Conservation (phyloP, 1,140 invertebrate genomes). For the Bombus superbus region DNA sequence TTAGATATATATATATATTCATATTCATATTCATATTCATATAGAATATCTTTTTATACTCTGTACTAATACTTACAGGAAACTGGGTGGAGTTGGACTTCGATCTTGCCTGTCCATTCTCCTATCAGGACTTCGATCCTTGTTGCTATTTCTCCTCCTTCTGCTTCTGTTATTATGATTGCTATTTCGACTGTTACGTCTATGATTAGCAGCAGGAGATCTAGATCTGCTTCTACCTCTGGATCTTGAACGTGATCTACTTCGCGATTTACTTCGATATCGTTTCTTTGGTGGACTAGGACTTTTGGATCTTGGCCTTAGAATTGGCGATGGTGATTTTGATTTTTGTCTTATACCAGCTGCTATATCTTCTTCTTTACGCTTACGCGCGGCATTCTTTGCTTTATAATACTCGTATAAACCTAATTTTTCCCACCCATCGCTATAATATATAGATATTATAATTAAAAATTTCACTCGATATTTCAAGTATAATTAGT, state of each 20-base stretch:
- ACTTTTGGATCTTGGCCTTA: constrained; percentile 86
- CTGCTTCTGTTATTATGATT: constrained; percentile 76
- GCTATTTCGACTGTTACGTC: constrained; percentile 72
- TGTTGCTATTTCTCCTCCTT: constrained; percentile 79
- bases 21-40: neutral
- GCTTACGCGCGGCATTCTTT: constrained; percentile 94
- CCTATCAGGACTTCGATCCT: constrained; percentile 79
- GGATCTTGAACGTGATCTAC: constrained; percentile 83
- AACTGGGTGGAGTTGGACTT: constrained; percentile 92
- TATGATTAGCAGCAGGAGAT: constrained; percentile 83
- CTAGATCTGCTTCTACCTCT: constrained; percentile 83
- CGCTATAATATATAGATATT: constrained; percentile 84
- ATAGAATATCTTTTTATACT: neutral
- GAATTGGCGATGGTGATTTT: constrained; percentile 89
- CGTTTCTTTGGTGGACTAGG: constrained; percentile 88
- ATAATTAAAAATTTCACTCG: neutral
- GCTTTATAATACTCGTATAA: constrained; percentile 99
- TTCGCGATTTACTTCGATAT: constrained; percentile 86
- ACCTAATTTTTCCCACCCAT: constrained; percentile 98
- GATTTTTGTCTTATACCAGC: constrained; percentile 88
- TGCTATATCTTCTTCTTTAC: constrained; percentile 93
- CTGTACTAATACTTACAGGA: constrained; percentile 84
- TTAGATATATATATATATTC: neutral
- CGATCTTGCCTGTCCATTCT: constrained; percentile 81
- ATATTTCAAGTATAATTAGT: neutral